Evolutionary conservation across 2,888 invertebrate species (phyloP).

Genomic region (Actias luna): DNA sequence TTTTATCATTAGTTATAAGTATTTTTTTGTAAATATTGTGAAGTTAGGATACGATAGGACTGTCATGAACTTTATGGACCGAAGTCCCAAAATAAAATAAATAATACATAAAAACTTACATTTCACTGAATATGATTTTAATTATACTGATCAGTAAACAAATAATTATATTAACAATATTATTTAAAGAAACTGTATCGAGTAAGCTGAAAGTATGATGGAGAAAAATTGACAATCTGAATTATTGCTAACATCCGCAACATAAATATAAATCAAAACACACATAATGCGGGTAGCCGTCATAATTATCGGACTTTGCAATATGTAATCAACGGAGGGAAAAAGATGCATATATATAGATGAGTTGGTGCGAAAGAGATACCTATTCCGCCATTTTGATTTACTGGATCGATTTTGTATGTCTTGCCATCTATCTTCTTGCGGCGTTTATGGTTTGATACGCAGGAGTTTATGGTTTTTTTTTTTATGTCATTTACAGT

Average conservation of each 20-base stretch:
- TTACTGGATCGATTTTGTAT: conserved; percentile 47
- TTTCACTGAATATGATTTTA: no score
- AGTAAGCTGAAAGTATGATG: background rate
- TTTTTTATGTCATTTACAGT: background rate
- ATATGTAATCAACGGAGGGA: conserved; percentile 48
- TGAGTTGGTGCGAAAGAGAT: conserved; percentile 28
- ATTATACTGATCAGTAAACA: no score
- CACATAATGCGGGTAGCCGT: conserved; percentile 55
- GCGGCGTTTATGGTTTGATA: conserved; percentile 38
- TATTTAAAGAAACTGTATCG: background rate
- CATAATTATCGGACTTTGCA: conserved; percentile 43
- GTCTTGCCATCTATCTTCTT: conserved; percentile 55
- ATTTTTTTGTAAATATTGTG: no score
- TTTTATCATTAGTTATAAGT: no score
- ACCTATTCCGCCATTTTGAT: conserved; percentile 54
- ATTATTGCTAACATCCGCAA: conserved; percentile 38
- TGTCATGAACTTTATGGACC: no score
- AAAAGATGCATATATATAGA: conserved; percentile 26
- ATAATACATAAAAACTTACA: no score
- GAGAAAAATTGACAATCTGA: conserved; percentile 31
- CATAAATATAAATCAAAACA: conserved; percentile 58
- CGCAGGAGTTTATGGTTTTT: conserved; percentile 9
- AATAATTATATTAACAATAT: background rate
- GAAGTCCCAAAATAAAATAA: no score
- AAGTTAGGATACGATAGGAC: no score